These are phyloP conservation scores for Sepiola atlantica DNA, from an alignment of 2,888 invertebrate species.

Conservation along the genomic window DNA sequence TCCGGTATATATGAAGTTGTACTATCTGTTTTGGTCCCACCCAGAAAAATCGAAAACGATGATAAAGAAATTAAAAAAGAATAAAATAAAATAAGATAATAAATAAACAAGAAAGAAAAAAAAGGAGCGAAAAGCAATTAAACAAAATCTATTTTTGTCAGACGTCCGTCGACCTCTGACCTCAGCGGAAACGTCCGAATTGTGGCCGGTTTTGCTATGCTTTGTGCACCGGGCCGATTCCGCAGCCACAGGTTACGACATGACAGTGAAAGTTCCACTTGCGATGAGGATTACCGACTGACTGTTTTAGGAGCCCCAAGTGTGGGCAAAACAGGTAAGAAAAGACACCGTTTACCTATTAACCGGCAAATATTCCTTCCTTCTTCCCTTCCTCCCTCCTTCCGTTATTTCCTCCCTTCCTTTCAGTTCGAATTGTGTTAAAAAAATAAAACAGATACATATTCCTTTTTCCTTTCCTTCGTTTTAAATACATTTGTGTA, in stretches of 20 bases:
- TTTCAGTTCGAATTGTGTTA: too few species aligned
- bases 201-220: background rate
- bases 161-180: background rate
- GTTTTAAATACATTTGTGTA: too few species aligned
- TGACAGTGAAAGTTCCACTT: constrained; percentile 33
- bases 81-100: background rate
- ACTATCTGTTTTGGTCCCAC: background rate
- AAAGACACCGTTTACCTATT: too few species aligned
- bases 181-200: background rate
- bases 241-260: background rate
- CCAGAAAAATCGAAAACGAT: background rate
- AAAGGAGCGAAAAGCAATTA: background rate
- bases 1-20: too few species aligned
- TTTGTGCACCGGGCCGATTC: constrained; percentile 15
- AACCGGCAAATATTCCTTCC: too few species aligned
- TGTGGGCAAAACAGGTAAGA: constrained; percentile 37
- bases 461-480: too few species aligned
- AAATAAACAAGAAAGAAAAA: background rate
- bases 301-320: constrained; percentile 33
- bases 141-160: background rate
- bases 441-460: too few species aligned
- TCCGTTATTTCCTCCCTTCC: too few species aligned
- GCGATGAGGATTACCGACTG: constrained; percentile 35
- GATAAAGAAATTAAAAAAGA: background rate
- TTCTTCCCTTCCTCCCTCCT: too few species aligned